These are phyloP conservation scores for Pseudomyrmex cubaensis DNA, from an alignment of 1,140 invertebrate species.

Conservation along the genomic window DNA sequence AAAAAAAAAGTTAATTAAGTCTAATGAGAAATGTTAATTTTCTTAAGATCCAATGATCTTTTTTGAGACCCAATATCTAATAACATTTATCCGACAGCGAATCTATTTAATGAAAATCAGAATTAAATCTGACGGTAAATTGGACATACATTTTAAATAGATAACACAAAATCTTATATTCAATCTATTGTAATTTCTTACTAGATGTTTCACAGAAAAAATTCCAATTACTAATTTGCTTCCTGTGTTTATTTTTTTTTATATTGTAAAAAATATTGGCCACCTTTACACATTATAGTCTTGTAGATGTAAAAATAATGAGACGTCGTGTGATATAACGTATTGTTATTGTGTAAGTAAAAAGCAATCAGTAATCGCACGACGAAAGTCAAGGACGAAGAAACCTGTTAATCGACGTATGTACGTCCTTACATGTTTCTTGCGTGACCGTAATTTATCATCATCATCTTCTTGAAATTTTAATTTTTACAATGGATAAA, in stretches of 20 bases:
- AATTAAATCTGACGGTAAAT: background rate
- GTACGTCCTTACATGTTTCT: conserved; percentile 21
- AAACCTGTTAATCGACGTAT: conserved; percentile 36
- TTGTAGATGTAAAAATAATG: background rate
- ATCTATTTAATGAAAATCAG: background rate
- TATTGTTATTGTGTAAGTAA: conserved; percentile 26
- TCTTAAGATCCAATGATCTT: too few relatives aligned
- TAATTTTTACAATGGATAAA: conserved; percentile 19
- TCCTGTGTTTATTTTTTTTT: background rate
- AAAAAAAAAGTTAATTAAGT: too few relatives aligned
- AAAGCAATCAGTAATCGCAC: conserved; percentile 31
- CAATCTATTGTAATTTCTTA: background rate
- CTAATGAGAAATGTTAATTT: too few relatives aligned
- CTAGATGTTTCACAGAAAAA: too few relatives aligned
- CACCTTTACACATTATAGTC: background rate
- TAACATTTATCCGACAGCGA: background rate
- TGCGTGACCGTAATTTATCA: conserved; percentile 40
- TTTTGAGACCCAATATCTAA: background rate
- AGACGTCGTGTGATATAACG: conserved; percentile 9
- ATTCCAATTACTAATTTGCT: too few relatives aligned
- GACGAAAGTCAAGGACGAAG: conserved; percentile 48
- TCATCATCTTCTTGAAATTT: conserved; percentile 28
- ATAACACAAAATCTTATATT: conserved; percentile 1
- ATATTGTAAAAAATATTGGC: conserved; percentile 16
- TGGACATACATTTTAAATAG: background rate